Percentiles rank a stretch among this genome's conserved stretches.
These are phyloP conservation scores for Amyelois transitella DNA, from an alignment of 1,140 invertebrate genomes.

Conservation along the genomic window DNA sequence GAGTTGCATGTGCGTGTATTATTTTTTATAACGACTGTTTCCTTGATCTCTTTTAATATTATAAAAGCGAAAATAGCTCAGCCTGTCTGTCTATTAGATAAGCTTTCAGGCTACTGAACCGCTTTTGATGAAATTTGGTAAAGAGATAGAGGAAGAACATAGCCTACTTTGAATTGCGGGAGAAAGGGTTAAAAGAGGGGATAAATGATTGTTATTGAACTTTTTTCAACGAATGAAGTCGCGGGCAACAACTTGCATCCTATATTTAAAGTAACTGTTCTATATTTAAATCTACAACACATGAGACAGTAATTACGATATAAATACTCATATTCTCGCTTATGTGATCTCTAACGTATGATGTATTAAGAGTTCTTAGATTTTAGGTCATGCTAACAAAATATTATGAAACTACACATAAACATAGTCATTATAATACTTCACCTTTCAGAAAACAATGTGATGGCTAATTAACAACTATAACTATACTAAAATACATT, in stretches of 20 bases:
- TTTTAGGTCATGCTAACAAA: neutral
- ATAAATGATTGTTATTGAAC: neutral
- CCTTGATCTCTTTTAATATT: no score
- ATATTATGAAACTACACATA: neutral
- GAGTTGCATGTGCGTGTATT: no score
- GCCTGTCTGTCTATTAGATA: neutral
- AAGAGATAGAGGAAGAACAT: neutral
- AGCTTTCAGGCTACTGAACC: neutral
- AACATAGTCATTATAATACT: neutral
- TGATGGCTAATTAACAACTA: constrained; percentile 11
- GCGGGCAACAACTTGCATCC: no score
- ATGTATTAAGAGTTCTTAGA: no score
- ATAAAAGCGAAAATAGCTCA: no score
- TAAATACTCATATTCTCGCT: no score
- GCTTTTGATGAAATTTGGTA: neutral
- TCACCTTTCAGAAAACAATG: neutral
- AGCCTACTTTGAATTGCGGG: neutral
- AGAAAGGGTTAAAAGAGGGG: neutral
- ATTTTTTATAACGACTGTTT: no score
- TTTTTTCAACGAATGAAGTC: no score
- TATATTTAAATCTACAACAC: no score
- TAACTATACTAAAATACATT: constrained; percentile 36
- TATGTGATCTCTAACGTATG: no score
- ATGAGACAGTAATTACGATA: no score
- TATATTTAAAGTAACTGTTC: no score